Base-by-base conservation (phyloP, 1,140 invertebrate species). In the Plutomurus gul region DNA sequence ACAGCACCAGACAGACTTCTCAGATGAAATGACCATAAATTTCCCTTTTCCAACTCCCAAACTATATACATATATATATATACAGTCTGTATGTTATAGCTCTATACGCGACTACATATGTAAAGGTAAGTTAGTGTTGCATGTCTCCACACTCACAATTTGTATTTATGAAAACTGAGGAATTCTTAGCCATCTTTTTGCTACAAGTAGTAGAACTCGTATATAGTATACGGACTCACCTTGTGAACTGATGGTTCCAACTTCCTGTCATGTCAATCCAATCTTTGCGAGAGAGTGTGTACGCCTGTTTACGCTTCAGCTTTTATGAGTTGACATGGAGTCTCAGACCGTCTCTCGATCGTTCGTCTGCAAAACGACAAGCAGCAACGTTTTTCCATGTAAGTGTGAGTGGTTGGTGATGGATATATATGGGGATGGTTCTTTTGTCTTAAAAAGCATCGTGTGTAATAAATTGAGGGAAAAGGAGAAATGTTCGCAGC, bases 231-330 rank as follows among this genome's bases (percentile, higher is more conserved):
- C 39, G 39, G n/a, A 43, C 39, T 43, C 39, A n/a, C 11, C 11
- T 43, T 43, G n/a, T 43, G n/a, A 13, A 13, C 10, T 43, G 39
- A n/a, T 43, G n/a, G 27, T 65, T 65, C 27, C 56, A 33, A 65
- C 56, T 65, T 65, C 56, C 56, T 65, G 56, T 65, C 56, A 65
- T 65, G 56, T 65, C 56, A 65, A 65, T 65, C 56, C 56, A 65
- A 65, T 65, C 56, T 30, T 65, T 16, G 13, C 56, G 56, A 36
- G 30, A 33, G 36, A 33, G 56, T 33, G 30, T 65, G 30, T 65
- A 65, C 13, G 56, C 56, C 56, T 65, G 56, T 65, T 65, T 65
- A 65, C 27, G 27, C 56, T 65, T 65, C 30, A 65, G 27, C 36
- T 65, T 65, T 65, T 65, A 65, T 65, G 56, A 33, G 56, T 30